Conservation (phyloP, 1,140 invertebrate genomes). For the Aphelenchoides fujianensis region DNA sequence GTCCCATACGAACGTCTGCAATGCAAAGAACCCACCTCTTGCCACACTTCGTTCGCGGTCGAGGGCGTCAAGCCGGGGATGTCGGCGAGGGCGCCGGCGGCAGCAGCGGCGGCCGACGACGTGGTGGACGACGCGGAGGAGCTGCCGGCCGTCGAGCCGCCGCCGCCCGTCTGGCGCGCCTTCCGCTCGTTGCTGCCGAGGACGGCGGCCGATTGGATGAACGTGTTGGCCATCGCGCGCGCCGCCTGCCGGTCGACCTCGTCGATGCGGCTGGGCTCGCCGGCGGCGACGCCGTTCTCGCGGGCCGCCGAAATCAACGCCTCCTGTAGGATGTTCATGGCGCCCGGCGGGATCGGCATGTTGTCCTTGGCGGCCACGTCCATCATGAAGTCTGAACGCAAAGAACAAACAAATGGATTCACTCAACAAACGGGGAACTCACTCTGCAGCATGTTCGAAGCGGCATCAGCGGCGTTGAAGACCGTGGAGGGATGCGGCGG, state of each 20-base stretch:
- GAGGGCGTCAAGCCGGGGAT: neutral
- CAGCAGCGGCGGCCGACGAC: no score
- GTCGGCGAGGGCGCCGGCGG: no score
- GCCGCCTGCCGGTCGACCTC: neutral
- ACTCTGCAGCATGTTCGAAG: neutral
- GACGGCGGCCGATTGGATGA: constrained; percentile 3
- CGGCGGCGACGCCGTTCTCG: neutral
- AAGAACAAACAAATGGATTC: neutral
- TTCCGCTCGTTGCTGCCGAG: neutral
- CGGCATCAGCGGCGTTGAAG: neutral
- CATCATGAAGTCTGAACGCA: neutral
- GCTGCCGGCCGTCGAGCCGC: neutral
- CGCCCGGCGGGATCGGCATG: neutral
- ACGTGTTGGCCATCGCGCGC: neutral
- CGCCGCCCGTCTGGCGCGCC: no score
- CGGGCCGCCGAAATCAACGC: neutral
- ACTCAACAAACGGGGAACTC: neutral
- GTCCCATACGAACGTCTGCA: no score
- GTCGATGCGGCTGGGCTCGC: neutral
- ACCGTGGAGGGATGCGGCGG: neutral
- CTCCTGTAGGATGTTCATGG: constrained; percentile 3
- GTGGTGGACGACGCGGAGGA: neutral
- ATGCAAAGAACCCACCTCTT: no score
- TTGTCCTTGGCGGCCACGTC: neutral
- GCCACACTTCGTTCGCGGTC: constrained; percentile 3